These are phyloP conservation scores for Eurytoma californica DNA, from an alignment of 2,888 invertebrate species.

Conservation along the genomic window DNA sequence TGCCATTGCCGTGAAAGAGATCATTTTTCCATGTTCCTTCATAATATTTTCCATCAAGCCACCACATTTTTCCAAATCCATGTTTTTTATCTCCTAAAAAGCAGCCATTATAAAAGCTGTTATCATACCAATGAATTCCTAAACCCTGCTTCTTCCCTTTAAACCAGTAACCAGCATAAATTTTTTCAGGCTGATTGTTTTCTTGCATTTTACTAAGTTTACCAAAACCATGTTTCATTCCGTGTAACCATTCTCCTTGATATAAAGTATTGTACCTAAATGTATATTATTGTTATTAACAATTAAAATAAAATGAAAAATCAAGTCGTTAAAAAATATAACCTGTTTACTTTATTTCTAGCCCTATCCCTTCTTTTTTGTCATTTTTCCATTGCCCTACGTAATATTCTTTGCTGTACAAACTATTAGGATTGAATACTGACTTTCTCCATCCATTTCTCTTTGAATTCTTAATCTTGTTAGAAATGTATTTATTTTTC, in stretches of 20 bases:
- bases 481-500: slow-evolving; percentile 70
- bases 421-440: slow-evolving; percentile 76
- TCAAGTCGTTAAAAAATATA: neutral
- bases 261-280: slow-evolving; percentile 73
- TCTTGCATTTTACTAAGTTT: slow-evolving; percentile 68
- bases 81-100: slow-evolving; percentile 76
- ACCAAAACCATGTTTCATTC: slow-evolving; percentile 79
- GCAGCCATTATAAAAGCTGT: slow-evolving; percentile 79
- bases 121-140: slow-evolving; percentile 78
- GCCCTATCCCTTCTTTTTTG: slow-evolving; percentile 72
- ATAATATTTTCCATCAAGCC: slow-evolving; percentile 77
- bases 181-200: slow-evolving; percentile 34
- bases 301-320: too few relatives aligned
- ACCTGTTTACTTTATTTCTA: slow-evolving; percentile 59
- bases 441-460: slow-evolving; percentile 79
- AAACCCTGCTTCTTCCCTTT: slow-evolving; percentile 78
- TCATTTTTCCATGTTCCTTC: slow-evolving; percentile 79
- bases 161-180: slow-evolving; percentile 80
- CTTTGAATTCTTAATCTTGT: slow-evolving; percentile 55
- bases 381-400: slow-evolving; percentile 80
- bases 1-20: slow-evolving; percentile 77
- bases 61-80: slow-evolving; percentile 82
- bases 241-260: slow-evolving; percentile 79
- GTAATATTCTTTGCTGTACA: slow-evolving; percentile 71
- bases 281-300: neutral